Base-by-base conservation (phyloP, 2,888 invertebrate genomes). In the Andrena praecox region DNA sequence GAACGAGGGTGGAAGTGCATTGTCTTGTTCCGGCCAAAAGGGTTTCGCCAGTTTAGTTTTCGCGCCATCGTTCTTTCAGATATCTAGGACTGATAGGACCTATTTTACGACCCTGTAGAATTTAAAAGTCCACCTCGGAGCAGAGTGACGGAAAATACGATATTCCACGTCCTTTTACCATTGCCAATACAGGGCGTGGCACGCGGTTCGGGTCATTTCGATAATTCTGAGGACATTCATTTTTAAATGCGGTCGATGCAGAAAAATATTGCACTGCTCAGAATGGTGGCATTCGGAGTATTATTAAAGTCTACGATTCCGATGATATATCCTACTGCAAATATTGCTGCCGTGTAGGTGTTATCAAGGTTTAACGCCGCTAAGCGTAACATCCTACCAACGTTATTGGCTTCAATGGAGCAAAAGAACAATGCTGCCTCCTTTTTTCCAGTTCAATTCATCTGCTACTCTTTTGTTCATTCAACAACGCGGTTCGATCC, bases 11-110 rank as follows among this genome's bases (percentile, higher is more conserved):
- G 80, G 69, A 82, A 89, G 88, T 85, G 82, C 87, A 87, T 85
- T 89, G 88, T 87, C 88, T 87, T 88, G 88, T 89, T 80, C 85
- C 50, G 77, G 78, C 63, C 87, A 71, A 79, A 54, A 85, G 78
- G 89, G 69, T 88, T 77, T 85, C 82, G 59, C 71, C 73, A 54
- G 77, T 82, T 87, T 79, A 69, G 87, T 89, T 88, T 87, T 84
- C 78, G 72, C 82, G 50, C 63, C 79, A 74, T 84, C 73, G 73
- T 79, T 80, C 82, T 83, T 73, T 77, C 35, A 29, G 69, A 78
- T 70, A 81, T 67, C 73, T 68, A 42, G 42, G 56, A 77, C 84
- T 73, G 76, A 79, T 79, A 80, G 59, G n/a, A 52, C 59, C 60
- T 70, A 67, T 69, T 74, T 73, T 67, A 74, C 66, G 67, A 33